Conservation (phyloP, 2,888 invertebrate species). For the Phanerotoma sp. region DNA sequence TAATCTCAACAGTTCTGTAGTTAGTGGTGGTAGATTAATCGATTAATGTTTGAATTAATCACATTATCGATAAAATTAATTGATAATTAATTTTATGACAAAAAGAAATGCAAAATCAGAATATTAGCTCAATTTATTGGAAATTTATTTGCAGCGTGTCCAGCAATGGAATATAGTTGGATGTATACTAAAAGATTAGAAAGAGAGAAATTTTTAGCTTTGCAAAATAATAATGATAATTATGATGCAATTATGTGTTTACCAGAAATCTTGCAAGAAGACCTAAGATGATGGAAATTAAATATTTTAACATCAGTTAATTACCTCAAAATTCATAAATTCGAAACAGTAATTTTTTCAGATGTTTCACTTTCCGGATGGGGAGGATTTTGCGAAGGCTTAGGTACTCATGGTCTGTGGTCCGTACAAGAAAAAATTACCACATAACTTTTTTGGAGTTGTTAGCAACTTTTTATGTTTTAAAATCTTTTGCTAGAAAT, state of each 20-base stretch:
- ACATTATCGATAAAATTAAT: no score
- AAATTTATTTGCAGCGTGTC: slow-evolving; percentile 65
- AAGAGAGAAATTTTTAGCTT: slow-evolving; percentile 28
- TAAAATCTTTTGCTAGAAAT: slow-evolving; percentile 22
- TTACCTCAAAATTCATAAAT: slow-evolving; percentile 15
- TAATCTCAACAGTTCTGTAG: no score
- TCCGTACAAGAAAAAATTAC: no score
- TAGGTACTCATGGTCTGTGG: neutral
- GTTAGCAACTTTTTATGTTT: slow-evolving; percentile 18
- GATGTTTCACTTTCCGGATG: slow-evolving; percentile 22
- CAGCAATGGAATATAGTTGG: slow-evolving; percentile 31
- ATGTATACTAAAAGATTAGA: slow-evolving; percentile 29
- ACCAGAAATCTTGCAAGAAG: slow-evolving; percentile 6
- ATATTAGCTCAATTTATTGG: slow-evolving; percentile 23
- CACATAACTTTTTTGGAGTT: slow-evolving; percentile 25
- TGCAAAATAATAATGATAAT: slow-evolving; percentile 9
- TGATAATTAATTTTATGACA: no score
- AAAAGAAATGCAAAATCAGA: no score
- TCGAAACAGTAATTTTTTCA: slow-evolving; percentile 13
- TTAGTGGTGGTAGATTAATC: no score
- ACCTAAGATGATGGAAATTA: slow-evolving; percentile 23
- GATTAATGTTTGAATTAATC: no score
- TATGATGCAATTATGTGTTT: slow-evolving; percentile 18
- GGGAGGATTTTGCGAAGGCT: slow-evolving; percentile 11
- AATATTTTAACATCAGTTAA: slow-evolving; percentile 5